Conservation (phyloP, 2,113 vertebrate genomes). For the Spermophilus dauricus region DNA sequence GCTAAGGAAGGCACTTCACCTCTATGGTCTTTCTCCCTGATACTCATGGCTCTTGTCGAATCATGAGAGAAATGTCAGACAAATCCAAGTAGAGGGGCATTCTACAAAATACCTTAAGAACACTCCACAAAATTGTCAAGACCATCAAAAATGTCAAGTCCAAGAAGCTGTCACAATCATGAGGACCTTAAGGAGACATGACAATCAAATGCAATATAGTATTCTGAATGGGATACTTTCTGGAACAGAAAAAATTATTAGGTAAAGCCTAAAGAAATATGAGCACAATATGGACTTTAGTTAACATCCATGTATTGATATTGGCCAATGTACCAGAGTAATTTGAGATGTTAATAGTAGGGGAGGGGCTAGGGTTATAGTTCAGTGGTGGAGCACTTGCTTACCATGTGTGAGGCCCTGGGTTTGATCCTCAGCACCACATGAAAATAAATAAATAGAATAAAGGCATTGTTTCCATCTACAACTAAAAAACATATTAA, state of each 20-base stretch:
- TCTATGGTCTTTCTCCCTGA: not conserved
- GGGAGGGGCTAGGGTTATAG: no score
- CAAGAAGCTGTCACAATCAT: not conserved
- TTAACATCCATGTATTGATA: not conserved
- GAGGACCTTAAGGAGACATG: not conserved
- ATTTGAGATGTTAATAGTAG: not conserved
- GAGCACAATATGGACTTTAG: not conserved
- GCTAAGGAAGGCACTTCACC: not conserved
- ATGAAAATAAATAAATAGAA: no score
- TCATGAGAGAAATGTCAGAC: not conserved
- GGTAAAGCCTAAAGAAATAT: constrained; percentile 26
- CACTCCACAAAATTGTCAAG: not conserved
- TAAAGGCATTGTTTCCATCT: no score
- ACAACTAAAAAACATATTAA: no score
- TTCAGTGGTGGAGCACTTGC: no score
- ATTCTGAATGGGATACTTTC: not conserved
- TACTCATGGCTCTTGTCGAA: not conserved
- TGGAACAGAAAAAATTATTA: not conserved
- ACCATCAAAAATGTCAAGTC: not conserved
- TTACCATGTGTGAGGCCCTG: no score
- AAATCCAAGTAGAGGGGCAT: not conserved
- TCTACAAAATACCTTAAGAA: not conserved
- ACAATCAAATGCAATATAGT: not conserved
- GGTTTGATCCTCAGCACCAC: no score
- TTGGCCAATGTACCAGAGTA: not conserved